Evolutionary conservation across 2,113 vertebrate genomes (phyloP).

Genomic region (Eira barbara): DNA sequence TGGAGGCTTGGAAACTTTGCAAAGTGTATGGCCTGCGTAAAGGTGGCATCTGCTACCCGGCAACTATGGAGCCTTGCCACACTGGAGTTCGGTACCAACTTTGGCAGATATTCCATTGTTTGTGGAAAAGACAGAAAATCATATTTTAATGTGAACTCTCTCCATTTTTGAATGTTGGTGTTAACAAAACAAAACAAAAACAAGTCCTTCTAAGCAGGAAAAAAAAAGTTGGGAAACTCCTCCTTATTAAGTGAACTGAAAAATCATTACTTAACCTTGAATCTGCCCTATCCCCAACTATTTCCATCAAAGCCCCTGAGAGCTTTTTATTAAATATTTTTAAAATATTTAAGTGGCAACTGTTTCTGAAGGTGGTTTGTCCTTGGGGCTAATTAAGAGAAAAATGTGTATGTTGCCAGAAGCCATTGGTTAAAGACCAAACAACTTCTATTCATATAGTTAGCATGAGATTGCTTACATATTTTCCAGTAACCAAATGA

Average conservation of each 20-base stretch:
- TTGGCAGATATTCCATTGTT: neutral
- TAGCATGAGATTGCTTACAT: neutral
- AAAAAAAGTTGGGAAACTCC: neutral
- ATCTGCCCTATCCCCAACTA: neutral
- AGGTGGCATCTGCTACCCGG: neutral
- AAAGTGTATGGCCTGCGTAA: neutral
- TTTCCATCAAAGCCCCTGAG: neutral
- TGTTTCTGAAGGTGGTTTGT: neutral
- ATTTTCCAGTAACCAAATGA: neutral
- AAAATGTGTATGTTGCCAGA: neutral
- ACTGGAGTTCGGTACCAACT: neutral
- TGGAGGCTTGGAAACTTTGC: neutral
- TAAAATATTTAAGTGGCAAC: neutral
- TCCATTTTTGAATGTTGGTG: neutral
- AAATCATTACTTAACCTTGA: neutral
- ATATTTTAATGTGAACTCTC: neutral
- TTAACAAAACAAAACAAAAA: neutral
- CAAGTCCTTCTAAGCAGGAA: neutral
- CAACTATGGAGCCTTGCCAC: neutral
- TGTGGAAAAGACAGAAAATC: neutral
- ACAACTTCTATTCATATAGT: neutral
- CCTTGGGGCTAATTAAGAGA: neutral
- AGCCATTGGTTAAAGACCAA: neutral
- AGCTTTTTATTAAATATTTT: neutral
- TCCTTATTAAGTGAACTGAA: neutral